Evolutionary conservation across 2,888 invertebrate species (phyloP).

Genomic region (Augiades crinisus): DNA sequence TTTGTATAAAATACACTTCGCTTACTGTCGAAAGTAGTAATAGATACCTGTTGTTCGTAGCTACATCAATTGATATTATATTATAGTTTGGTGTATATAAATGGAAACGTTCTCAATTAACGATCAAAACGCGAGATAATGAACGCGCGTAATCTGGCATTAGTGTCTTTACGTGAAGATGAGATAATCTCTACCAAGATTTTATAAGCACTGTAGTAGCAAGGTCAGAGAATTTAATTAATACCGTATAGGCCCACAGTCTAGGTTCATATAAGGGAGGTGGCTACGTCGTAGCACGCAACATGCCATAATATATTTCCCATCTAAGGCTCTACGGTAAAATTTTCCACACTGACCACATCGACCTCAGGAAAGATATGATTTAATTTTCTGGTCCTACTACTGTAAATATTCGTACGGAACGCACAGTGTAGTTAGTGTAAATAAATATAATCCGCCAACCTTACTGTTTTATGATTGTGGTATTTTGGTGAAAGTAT

Average conservation of each 20-base stretch:
- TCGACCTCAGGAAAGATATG: constrained; percentile 30
- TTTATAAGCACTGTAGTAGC: constrained; percentile 10
- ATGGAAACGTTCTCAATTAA: constrained; percentile 3
- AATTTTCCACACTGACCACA: constrained; percentile 27
- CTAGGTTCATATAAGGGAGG: neutral
- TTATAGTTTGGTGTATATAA: too few species aligned
- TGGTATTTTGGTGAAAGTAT: constrained; percentile 62
- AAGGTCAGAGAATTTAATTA: constrained; percentile 14
- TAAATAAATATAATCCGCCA: constrained; percentile 54
- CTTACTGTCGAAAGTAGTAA: neutral
- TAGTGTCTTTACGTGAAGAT: constrained; percentile 15
- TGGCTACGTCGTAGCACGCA: neutral
- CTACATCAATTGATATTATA: neutral
- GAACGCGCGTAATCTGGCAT: constrained; percentile 9
- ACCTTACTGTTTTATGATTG: constrained; percentile 52
- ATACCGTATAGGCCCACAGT: constrained; percentile 10
- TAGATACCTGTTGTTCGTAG: neutral
- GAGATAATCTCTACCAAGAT: constrained; percentile 20
- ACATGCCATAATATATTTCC: neutral
- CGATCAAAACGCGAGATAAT: constrained; percentile 11
- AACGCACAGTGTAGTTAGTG: constrained; percentile 44
- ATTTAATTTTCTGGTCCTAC: constrained; percentile 24
- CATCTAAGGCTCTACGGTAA: neutral
- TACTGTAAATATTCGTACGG: constrained; percentile 45
- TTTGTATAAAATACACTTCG: too few species aligned